A percentile compares a stretch with the other conserved stretches of the same genome.
phyloP scores from a whole-genome alignment of 2,113 vertebrate species.

The Cettia cetti region DNA sequence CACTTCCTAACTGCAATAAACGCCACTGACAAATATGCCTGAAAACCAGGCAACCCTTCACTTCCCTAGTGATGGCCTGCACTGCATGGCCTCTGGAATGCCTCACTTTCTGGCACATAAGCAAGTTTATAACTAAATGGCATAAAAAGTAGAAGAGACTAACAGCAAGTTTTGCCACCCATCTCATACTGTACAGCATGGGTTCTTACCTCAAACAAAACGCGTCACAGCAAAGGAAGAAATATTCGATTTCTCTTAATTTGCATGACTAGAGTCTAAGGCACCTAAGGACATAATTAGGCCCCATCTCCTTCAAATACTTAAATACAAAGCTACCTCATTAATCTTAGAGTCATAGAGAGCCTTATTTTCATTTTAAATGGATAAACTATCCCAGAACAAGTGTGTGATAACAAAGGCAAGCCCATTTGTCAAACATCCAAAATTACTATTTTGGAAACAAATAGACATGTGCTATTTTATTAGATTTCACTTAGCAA shows the following conservation, averaged over 20 bases:
- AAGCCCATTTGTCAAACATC: neutral
- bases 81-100: neutral
- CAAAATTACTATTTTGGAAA: neutral
- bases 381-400: neutral
- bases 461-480: neutral
- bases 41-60: neutral
- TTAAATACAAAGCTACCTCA: neutral
- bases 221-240: neutral
- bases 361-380: neutral
- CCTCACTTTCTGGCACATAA: neutral
- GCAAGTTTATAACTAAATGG: neutral
- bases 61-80: neutral
- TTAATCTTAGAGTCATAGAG: neutral
- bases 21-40: neutral
- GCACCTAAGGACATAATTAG: neutral
- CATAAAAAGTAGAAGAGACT: neutral
- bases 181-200: neutral
- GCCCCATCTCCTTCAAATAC: neutral
- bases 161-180: neutral
- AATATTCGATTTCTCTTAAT: neutral
- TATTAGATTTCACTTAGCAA: slow-evolving; percentile 2
- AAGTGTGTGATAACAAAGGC: neutral
- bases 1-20: neutral
- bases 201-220: neutral
- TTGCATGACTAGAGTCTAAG: neutral